phyloP scores from a whole-genome alignment of 2,113 vertebrate species.

The Todiramphus chloris region DNA sequence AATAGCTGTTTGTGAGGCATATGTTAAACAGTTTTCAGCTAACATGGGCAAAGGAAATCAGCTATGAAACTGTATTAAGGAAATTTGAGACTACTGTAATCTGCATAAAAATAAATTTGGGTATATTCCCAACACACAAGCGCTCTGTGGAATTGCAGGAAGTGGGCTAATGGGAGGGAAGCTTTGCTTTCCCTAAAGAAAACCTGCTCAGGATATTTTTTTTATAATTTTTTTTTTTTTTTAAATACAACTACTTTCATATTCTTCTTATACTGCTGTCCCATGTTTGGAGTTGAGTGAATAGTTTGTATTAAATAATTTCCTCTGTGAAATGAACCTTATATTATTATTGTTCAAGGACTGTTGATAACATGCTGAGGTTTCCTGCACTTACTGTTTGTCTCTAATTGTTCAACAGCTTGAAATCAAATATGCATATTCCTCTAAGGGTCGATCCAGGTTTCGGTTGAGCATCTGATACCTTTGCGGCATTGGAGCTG shows the following conservation, averaged over 20 bases:
- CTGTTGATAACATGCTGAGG: not conserved
- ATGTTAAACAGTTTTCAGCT: conserved; percentile 43
- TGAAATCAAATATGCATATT: not conserved
- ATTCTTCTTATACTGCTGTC: not conserved
- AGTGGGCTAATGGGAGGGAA: conserved; percentile 46
- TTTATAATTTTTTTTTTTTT: not conserved
- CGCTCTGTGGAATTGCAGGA: conserved; percentile 16
- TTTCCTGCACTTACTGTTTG: not conserved
- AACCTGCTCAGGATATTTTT: not conserved
- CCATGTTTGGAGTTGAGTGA: conserved; percentile 14
- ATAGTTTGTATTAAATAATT: conserved; percentile 54
- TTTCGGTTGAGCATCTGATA: not conserved
- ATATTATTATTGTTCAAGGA: conserved; percentile 15
- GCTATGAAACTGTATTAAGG: conserved; percentile 50
- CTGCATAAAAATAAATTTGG: conserved; percentile 68
- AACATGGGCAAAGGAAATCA: conserved; percentile 49
- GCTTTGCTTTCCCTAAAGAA: conserved; percentile 26
- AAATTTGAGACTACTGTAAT: conserved; percentile 59
- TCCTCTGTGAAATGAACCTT: conserved; percentile 35
- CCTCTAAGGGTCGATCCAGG: not conserved
- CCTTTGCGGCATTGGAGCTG: not conserved
- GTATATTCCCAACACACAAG: conserved; percentile 50
- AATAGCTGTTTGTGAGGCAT: conserved; percentile 34
- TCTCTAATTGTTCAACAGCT: not conserved
- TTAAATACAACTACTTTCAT: conserved; percentile 17